Evolutionary conservation across 2,888 invertebrate species (phyloP), one percentile per base, ranked within the genome.

Genomic region (Chloromyia formosa): DNA sequence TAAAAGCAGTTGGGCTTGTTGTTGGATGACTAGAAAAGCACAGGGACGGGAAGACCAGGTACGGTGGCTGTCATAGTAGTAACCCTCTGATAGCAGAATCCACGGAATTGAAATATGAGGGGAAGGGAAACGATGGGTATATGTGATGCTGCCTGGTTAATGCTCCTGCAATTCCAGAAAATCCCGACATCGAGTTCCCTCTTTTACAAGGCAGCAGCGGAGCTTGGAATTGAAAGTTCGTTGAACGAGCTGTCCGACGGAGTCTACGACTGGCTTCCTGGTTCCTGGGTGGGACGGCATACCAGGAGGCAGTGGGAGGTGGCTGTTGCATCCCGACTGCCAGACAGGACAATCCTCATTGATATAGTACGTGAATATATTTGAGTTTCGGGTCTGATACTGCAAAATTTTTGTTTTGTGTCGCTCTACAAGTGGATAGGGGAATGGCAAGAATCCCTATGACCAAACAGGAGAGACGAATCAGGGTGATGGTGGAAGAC

Each of bases 211-310:
- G 9, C 40, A 49, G 40, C 27, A 58, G 40, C 18, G 1, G 20
- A 40, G 27, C 20, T 49, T 66, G 16, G 14, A 45, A 40, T 18
- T 16, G 22, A 49, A 49, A 66, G 66, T 66, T 66, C 66, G 66
- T 66, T 71, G 71, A 71, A 71, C 71, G 71, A 58, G 49, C 58
- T 71, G 71, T 58, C 71, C 56, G 71, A 56, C 35, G 20, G 71
- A 56, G 56, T 56, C 71, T 71, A 4, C 27, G 58, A 42, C 56
- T 18, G 35, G 56, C 23, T 56, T 69, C 53, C 56, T 53, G 16
- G 54, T 49, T 66, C 53, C 68, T 54, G 53, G 27, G 22, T 58
- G 18, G 54, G 18, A 56, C n/a, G n/a, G n/a, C 4, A 53, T 9
- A 40, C 54, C 54, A 56, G 9, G 10, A 23, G 10, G 35, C 27